A percentile compares a stretch with the other conserved stretches of the same genome.
phyloP scores from a whole-genome alignment of 2,113 vertebrate species.

The Oryzias celebensis region DNA sequence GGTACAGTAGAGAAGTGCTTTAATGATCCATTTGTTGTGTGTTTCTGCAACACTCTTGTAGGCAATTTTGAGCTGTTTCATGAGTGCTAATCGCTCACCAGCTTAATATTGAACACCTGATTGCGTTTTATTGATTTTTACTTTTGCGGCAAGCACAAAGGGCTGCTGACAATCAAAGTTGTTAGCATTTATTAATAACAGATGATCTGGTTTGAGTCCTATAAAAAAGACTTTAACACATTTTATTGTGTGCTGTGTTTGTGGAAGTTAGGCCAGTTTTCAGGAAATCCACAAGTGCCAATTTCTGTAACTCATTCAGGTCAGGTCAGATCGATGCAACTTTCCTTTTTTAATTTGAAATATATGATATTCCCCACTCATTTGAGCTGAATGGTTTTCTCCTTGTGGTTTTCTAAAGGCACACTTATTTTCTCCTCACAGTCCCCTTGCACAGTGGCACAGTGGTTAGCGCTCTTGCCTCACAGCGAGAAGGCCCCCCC shows the following conservation, averaged over 20 bases:
- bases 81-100: constrained; percentile 31
- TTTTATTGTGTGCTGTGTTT: constrained; percentile 5
- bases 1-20: background rate
- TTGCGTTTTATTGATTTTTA: constrained; percentile 58
- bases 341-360: constrained; percentile 37
- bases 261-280: constrained; percentile 8
- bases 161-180: constrained; percentile 26
- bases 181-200: constrained; percentile 25
- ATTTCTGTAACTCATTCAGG: constrained; percentile 18
- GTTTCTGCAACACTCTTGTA: constrained; percentile 9
- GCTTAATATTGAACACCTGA: constrained; percentile 45
- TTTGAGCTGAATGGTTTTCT: constrained; percentile 29
- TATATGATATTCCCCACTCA: constrained; percentile 23
- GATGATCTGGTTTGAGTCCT: constrained; percentile 29
- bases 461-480: too few species aligned
- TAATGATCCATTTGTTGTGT: constrained; percentile 3
- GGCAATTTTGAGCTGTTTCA: constrained; percentile 18
- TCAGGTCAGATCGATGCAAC: constrained; percentile 4
- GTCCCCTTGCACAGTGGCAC: constrained; percentile 22
- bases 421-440: constrained; percentile 56
- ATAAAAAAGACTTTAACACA: background rate
- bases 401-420: constrained; percentile 44
- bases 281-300: background rate
- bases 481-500: too few species aligned
- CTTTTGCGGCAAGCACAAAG: constrained; percentile 26